Conservation (phyloP, 2,113 vertebrate species). For the Phalacrocorax carbo region DNA sequence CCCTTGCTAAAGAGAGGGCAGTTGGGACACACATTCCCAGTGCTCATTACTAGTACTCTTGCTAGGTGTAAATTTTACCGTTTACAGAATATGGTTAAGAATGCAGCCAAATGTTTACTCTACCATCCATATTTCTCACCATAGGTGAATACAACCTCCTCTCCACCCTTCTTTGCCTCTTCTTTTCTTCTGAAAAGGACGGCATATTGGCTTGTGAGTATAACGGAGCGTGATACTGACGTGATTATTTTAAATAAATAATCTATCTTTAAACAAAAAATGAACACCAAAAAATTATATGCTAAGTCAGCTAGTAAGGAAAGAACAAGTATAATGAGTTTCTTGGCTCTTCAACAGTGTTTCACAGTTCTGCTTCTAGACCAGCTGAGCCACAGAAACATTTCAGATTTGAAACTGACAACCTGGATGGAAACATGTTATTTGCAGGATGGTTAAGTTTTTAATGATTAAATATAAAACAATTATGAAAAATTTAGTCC, state of each 20-base stretch:
- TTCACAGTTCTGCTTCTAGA: neutral
- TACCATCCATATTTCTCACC: neutral
- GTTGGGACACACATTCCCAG: neutral
- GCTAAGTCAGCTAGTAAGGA: neutral
- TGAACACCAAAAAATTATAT: neutral
- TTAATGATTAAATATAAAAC: neutral
- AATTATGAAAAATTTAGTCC: neutral
- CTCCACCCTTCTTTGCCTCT: neutral
- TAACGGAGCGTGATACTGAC: neutral
- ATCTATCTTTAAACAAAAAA: neutral
- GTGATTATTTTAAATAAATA: constrained; percentile 4
- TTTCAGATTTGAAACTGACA: neutral
- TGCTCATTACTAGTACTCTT: neutral
- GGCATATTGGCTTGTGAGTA: neutral
- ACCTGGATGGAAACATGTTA: neutral
- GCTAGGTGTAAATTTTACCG: neutral
- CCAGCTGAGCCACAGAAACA: neutral
- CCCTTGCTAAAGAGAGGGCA: neutral
- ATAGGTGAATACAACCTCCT: neutral
- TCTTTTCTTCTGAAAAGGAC: neutral
- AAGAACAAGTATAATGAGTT: neutral
- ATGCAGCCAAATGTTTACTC: neutral
- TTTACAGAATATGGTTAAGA: neutral
- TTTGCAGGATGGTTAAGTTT: neutral
- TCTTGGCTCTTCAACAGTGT: neutral